Conservation (phyloP, 1,140 invertebrate genomes). For the Solenopsis invicta region DNA sequence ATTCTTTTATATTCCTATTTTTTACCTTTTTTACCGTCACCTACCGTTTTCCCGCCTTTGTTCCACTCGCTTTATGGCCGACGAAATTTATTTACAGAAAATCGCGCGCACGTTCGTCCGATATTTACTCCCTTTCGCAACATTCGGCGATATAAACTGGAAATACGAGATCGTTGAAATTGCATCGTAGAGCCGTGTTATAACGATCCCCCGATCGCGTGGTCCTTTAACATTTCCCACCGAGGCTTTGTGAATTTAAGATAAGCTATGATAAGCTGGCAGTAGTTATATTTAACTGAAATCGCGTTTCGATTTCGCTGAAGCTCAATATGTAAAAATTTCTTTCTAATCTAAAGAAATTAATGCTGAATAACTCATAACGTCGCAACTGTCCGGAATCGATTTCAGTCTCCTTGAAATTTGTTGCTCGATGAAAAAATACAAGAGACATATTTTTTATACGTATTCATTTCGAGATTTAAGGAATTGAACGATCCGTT, state of each 20-base stretch:
- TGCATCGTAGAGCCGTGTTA: slow-evolving; percentile 34
- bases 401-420: background rate
- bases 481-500: background rate
- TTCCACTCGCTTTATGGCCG: background rate
- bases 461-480: no score
- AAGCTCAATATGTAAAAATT: background rate
- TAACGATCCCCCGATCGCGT: slow-evolving; percentile 14
- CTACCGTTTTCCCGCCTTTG: slow-evolving; percentile 22
- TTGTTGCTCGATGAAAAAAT: background rate
- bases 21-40: slow-evolving; percentile 16
- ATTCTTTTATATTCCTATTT: background rate
- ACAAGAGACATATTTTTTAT: background rate
- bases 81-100: slow-evolving; percentile 54
- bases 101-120: slow-evolving; percentile 1
- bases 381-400: background rate
- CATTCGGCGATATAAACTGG: slow-evolving; percentile 19
- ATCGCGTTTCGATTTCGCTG: slow-evolving; percentile 12
- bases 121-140: slow-evolving; percentile 9
- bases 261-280: slow-evolving; percentile 19
- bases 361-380: background rate
- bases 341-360: background rate
- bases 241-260: slow-evolving; percentile 37
- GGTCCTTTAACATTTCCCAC: slow-evolving; percentile 39
- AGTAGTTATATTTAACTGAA: background rate
- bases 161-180: slow-evolving; percentile 18